Percentiles rank a stretch among this genome's conserved stretches.
phyloP scores from a whole-genome alignment of 30 jellyfish, hydroid and myxozoan genomes.

The Sanderia malayensis region DNA sequence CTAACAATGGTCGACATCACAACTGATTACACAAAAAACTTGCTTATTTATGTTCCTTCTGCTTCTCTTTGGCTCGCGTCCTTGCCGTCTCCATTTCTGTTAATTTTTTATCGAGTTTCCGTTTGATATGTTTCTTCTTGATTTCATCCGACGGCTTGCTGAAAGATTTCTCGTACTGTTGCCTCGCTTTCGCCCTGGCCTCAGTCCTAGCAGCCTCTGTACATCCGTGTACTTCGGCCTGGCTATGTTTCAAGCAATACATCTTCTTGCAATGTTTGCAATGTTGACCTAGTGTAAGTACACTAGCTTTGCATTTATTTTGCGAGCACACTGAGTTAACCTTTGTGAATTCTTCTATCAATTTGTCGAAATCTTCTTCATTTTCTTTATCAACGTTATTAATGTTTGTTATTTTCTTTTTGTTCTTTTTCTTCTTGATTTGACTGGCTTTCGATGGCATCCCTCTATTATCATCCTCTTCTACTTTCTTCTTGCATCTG shows the following conservation, averaged over 20 bases:
- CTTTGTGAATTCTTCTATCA: conserved; percentile 58
- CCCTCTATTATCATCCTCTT: no score
- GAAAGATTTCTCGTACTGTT: conserved; percentile 12
- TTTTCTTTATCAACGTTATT: not conserved
- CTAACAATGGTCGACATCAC: no score
- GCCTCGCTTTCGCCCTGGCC: conserved; percentile 59
- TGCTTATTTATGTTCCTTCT: no score
- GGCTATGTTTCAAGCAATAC: conserved; percentile 77
- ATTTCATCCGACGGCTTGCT: conserved; percentile 50
- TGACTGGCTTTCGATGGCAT: conserved; percentile 5
- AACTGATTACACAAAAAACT: no score
- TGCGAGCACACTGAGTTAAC: conserved; percentile 51
- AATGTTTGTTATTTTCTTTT: not conserved
- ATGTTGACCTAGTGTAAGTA: conserved; percentile 68
- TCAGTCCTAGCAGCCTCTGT: conserved; percentile 77
- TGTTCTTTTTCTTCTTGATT: not conserved
- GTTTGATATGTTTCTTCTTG: conserved; percentile 60
- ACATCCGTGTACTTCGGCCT: conserved; percentile 98
- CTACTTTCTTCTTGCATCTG: conserved; percentile 42
- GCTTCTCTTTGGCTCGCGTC: conserved; percentile 22
- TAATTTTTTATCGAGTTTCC: conserved; percentile 56
- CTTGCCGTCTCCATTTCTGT: conserved; percentile 52
- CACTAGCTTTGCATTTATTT: conserved; percentile 67
- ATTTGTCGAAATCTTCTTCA: conserved; percentile 73
- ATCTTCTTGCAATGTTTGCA: conserved; percentile 66